phyloP scores from a whole-genome alignment of 2,888 invertebrate genomes.

The Pachliopta kotzebuea region DNA sequence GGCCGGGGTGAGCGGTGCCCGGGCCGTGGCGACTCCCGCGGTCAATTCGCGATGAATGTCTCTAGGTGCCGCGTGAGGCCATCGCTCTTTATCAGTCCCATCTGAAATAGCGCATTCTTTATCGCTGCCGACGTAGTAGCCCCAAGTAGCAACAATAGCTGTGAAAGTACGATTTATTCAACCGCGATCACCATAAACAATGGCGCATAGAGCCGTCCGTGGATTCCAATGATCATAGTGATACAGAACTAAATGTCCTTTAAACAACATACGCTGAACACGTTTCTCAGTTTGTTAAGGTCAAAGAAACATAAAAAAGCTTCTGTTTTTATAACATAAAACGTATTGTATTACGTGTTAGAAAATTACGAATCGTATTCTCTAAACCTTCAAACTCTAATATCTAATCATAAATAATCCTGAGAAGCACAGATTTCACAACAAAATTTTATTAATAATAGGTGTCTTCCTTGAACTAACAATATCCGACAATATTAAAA shows the following conservation, averaged over 20 bases:
- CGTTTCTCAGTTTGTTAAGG: background rate
- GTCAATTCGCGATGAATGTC: slow-evolving; percentile 66
- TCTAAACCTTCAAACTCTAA: too few species aligned
- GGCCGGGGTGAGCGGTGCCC: slow-evolving; percentile 37
- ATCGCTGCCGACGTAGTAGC: slow-evolving; percentile 22
- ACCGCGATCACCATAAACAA: slow-evolving; percentile 26
- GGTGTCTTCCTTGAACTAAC: too few species aligned
- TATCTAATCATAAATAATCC: too few species aligned
- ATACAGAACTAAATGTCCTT: slow-evolving; percentile 25
- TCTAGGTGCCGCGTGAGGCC: slow-evolving; percentile 49
- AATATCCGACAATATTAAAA: background rate
- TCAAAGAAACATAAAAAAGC: background rate
- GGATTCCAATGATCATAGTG: slow-evolving; percentile 21
- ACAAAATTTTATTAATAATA: too few species aligned
- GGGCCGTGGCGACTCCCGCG: slow-evolving; percentile 30
- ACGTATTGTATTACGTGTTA: background rate
- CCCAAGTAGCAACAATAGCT: slow-evolving; percentile 27
- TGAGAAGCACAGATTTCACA: too few species aligned
- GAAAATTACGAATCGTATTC: background rate
- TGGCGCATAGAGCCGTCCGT: slow-evolving; percentile 26
- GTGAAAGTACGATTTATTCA: slow-evolving; percentile 29
- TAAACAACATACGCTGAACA: slow-evolving; percentile 7
- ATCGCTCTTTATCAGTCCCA: slow-evolving; percentile 59
- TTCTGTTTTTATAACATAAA: background rate
- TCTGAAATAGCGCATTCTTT: slow-evolving; percentile 62